Conservation (phyloP, 2,113 vertebrate genomes). For the Tympanuchus pallidicinctus region DNA sequence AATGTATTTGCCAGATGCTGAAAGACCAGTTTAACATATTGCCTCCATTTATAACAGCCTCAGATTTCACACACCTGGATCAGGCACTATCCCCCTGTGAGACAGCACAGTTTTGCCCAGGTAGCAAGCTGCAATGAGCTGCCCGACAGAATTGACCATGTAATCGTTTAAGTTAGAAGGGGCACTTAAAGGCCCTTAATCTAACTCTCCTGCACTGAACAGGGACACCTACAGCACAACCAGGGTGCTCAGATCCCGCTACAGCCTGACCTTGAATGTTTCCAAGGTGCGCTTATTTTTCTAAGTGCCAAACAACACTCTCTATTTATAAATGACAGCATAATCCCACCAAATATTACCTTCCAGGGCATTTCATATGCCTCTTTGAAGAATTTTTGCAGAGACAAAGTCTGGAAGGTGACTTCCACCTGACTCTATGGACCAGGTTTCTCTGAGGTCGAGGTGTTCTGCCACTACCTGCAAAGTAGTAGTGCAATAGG, state of each 20-base stretch:
- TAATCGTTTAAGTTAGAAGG: no score
- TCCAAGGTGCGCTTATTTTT: background rate
- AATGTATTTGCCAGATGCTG: fast-evolving
- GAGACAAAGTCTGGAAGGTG: background rate
- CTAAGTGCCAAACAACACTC: background rate
- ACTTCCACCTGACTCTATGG: background rate
- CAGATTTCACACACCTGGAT: background rate
- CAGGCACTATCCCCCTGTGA: background rate
- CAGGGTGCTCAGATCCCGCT: no score
- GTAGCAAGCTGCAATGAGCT: background rate
- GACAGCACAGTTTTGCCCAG: background rate
- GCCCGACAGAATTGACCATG: background rate
- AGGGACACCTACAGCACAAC: no score
- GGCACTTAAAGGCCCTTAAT: no score
- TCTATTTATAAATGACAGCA: background rate
- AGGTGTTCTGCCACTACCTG: background rate
- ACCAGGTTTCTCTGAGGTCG: background rate
- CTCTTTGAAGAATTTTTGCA: background rate
- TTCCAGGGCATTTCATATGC: background rate
- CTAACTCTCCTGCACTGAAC: no score
- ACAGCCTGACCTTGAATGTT: no score
- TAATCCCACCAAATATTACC: background rate
- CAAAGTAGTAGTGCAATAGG: fast-evolving
- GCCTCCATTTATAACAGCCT: background rate
- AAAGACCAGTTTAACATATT: background rate